Evolutionary conservation across 1,140 invertebrate genomes (phyloP).

Genomic region (Cylas formicarius): DNA sequence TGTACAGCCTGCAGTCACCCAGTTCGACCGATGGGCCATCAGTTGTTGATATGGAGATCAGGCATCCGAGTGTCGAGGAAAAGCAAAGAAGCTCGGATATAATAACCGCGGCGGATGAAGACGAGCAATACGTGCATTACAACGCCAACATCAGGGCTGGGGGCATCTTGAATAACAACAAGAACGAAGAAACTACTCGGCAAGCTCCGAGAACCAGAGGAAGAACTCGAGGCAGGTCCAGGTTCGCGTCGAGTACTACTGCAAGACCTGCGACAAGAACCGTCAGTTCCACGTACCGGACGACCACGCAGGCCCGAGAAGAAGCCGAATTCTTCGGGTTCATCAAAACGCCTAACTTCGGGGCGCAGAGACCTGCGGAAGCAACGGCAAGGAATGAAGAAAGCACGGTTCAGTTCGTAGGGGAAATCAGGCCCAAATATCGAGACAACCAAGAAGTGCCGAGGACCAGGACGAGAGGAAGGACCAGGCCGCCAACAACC

Average conservation of each 20-base stretch:
- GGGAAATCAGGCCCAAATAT: conserved; percentile 38
- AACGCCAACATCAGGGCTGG: conserved; percentile 23
- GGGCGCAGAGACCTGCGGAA: conserved; percentile 2
- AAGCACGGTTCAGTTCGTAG: conserved; percentile 32
- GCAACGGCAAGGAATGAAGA: conserved; percentile 3
- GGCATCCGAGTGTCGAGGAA: conserved; percentile 13
- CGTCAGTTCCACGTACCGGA: conserved; percentile 25
- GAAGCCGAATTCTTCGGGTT: conserved; percentile 40
- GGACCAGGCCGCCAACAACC: conserved; percentile 27
- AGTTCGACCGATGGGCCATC: conserved; percentile 5
- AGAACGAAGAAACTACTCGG: conserved; percentile 6
- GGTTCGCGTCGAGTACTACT: conserved; percentile 36
- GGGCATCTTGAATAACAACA: conserved; percentile 20
- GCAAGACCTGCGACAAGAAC: conserved; percentile 34
- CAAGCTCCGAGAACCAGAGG: conserved; percentile 2
- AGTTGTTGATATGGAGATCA: conserved; percentile 18
- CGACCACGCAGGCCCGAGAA: conserved; percentile 20
- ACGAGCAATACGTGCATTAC: conserved; percentile 9
- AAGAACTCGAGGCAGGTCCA: conserved; percentile 26
- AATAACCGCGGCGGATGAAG: conserved; percentile 13
- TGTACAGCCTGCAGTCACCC: conserved; percentile 11
- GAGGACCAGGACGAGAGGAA: conserved; percentile 25
- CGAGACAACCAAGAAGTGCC: conserved; percentile 20
- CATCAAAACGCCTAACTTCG: conserved; percentile 33
- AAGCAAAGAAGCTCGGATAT: conserved; percentile 6